Evolutionary conservation across 2,888 invertebrate genomes (phyloP).

Genomic region (Caenorhabditis sp.): DNA sequence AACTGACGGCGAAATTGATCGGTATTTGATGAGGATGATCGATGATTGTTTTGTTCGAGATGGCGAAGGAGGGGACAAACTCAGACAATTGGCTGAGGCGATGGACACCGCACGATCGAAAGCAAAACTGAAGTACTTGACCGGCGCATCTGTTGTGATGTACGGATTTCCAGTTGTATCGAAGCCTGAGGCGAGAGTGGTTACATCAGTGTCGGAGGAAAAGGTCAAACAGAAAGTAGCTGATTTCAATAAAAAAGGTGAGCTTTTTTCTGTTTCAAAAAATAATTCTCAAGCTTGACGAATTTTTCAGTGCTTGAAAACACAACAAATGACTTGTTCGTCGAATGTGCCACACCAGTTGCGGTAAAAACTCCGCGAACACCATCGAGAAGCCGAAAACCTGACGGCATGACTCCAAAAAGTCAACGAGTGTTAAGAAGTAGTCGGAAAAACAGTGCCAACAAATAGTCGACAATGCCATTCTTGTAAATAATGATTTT

Average conservation of each 20-base stretch:
- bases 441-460: too few relatives aligned
- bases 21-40: conserved; percentile 60
- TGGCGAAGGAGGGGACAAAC: conserved; percentile 11
- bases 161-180: conserved; percentile 61
- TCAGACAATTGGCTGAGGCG: conserved; percentile 41
- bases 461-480: too few relatives aligned
- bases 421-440: too few relatives aligned
- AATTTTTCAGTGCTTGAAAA: background rate
- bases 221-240: too few relatives aligned
- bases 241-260: background rate
- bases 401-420: too few relatives aligned
- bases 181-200: background rate
- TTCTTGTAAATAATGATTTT: too few relatives aligned
- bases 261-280: background rate
- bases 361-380: too few relatives aligned
- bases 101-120: conserved; percentile 49
- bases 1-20: conserved; percentile 68
- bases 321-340: background rate
- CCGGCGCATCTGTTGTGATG: conserved; percentile 63
- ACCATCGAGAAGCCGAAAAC: too few relatives aligned
- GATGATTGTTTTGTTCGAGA: conserved; percentile 36
- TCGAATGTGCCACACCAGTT: too few relatives aligned
- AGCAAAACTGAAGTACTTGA: conserved; percentile 59
- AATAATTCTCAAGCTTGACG: too few relatives aligned
- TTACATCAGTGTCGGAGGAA: background rate